Percentiles rank a stretch among this genome's conserved stretches.
phyloP scores from a whole-genome alignment of 2,113 vertebrate genomes.

The Burhinus oedicnemus region DNA sequence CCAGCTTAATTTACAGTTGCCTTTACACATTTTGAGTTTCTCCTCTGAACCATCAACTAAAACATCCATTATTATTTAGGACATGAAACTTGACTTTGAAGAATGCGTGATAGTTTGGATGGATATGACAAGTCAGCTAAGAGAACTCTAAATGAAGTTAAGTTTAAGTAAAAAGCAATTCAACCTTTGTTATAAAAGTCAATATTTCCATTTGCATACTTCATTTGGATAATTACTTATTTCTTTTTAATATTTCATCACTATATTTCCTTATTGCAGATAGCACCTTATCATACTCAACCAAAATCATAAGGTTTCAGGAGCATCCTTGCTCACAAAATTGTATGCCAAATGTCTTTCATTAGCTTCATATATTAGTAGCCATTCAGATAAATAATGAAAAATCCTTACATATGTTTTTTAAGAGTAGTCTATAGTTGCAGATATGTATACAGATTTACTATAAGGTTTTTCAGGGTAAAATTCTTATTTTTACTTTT shows the following conservation, averaged over 20 bases:
- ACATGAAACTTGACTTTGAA: not conserved
- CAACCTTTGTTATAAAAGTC: not conserved
- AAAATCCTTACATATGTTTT: not conserved
- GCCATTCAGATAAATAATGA: not conserved
- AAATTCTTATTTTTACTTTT: not conserved
- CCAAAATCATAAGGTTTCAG: not conserved
- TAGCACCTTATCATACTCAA: not conserved
- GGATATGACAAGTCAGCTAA: not conserved
- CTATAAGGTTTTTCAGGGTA: not conserved
- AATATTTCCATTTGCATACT: not conserved
- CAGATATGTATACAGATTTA: not conserved
- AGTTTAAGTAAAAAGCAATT: not conserved
- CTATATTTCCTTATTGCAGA: not conserved
- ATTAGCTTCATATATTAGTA: not conserved
- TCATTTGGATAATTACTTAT: not conserved
- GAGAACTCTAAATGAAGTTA: not conserved
- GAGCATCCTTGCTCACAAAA: not conserved
- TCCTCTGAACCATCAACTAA: not conserved
- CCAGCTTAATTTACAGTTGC: not conserved
- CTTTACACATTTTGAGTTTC: not conserved
- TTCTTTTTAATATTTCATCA: not conserved
- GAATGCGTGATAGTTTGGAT: not conserved
- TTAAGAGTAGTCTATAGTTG: not conserved
- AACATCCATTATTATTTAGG: not conserved
- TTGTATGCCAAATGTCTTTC: not conserved